These are phyloP conservation scores for Ranitomeya variabilis DNA, from an alignment of 2,113 vertebrate genomes.

Conservation along the genomic window DNA sequence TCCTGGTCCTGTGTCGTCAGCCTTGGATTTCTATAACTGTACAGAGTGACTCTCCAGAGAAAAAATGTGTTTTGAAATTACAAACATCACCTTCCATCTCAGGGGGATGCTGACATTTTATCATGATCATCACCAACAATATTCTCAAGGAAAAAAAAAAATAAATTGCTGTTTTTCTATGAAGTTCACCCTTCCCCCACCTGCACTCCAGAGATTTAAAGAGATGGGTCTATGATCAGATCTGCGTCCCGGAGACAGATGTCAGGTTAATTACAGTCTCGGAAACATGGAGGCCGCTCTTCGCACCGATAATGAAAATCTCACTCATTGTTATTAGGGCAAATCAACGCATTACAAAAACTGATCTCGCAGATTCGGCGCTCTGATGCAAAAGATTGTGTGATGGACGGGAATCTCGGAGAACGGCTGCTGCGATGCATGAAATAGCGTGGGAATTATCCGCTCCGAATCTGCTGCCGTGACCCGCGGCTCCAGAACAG, in stretches of 20 bases:
- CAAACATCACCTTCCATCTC: conserved; percentile 7
- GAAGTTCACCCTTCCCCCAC: background rate
- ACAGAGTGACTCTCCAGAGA: conserved; percentile 2
- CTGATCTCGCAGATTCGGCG: conserved; percentile 8
- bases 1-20: background rate
- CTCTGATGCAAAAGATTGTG: conserved; percentile 14
- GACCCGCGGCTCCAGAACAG: conserved; percentile 30
- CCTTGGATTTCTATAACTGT: background rate
- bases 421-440: conserved; percentile 15
- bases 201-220: background rate
- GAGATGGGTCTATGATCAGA: conserved; percentile 23
- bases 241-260: conserved; percentile 38
- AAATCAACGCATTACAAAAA: conserved; percentile 23
- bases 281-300: conserved; percentile 16
- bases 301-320: conserved; percentile 23
- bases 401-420: conserved; percentile 14
- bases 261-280: conserved; percentile 52
- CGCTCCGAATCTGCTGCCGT: conserved; percentile 27
- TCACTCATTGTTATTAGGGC: conserved; percentile 9
- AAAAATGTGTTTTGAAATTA: background rate
- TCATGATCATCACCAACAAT: background rate
- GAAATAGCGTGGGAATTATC: conserved; percentile 46
- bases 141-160: background rate
- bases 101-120: conserved; percentile 33
- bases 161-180: background rate